Evolutionary conservation across 2,888 invertebrate genomes (phyloP).

Genomic region (Itoplectis maculator): DNA sequence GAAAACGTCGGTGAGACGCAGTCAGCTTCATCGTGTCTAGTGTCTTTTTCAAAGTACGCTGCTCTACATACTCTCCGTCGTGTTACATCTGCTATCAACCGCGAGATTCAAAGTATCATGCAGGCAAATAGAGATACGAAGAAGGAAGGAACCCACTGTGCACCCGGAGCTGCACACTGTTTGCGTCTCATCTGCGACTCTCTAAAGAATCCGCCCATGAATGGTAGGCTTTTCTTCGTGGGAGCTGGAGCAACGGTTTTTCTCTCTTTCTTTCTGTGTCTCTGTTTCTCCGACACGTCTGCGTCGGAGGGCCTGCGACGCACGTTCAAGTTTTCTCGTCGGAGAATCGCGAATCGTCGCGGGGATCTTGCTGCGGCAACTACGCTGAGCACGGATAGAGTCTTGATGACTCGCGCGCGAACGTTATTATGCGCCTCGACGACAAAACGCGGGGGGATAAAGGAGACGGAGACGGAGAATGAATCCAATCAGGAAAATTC

Average conservation of each 20-base stretch:
- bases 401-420: constrained; percentile 7
- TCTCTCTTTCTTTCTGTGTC: constrained; percentile 7
- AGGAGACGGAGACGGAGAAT: constrained; percentile 16
- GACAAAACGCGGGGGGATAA: constrained; percentile 13
- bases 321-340: neutral
- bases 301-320: too few species aligned
- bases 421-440: constrained; percentile 38
- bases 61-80: constrained; percentile 31
- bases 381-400: neutral
- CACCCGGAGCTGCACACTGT: constrained; percentile 70
- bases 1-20: neutral
- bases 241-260: constrained; percentile 40
- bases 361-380: neutral
- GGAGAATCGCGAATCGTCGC: constrained; percentile 1
- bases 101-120: constrained; percentile 82
- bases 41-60: constrained; percentile 1
- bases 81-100: constrained; percentile 76
- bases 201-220: constrained; percentile 81
- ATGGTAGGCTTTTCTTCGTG: constrained; percentile 75
- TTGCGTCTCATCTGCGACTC: constrained; percentile 81
- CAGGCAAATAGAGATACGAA: constrained; percentile 82
- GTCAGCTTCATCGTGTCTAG: constrained; percentile 17
- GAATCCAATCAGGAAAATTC: constrained; percentile 58
- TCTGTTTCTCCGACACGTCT: neutral
- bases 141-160: constrained; percentile 54